phyloP scores from a whole-genome alignment of 1,140 invertebrate genomes.

The Macrobrachium nipponense region DNA sequence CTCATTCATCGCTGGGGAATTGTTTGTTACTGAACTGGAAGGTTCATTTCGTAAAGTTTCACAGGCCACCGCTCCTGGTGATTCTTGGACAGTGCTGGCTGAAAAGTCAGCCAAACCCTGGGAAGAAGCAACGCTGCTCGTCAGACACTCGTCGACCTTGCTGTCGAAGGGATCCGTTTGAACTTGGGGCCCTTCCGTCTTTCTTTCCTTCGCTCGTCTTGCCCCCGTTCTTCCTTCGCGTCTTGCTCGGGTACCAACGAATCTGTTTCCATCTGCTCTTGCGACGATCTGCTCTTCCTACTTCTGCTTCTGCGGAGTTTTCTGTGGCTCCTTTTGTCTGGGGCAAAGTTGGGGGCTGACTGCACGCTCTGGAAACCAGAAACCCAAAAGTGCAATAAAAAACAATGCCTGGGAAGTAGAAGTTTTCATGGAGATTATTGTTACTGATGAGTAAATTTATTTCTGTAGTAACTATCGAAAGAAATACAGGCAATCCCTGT shows the following conservation, averaged over 20 bases:
- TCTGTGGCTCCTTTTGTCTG: not conserved
- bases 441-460: too few species aligned
- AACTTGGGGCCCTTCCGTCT: not conserved
- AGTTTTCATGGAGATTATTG: too few species aligned
- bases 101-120: too few species aligned
- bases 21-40: not conserved
- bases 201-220: not conserved
- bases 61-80: too few species aligned
- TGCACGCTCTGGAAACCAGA: not conserved
- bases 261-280: slow-evolving; percentile 44
- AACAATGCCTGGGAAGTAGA: too few species aligned
- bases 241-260: not conserved
- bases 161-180: not conserved
- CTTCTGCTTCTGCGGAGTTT: slow-evolving; percentile 23
- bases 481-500: too few species aligned
- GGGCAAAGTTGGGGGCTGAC: too few species aligned
- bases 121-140: not conserved
- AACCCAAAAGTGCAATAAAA: too few species aligned
- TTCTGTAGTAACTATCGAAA: too few species aligned
- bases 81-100: too few species aligned
- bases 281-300: slow-evolving; percentile 22
- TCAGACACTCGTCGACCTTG: not conserved
- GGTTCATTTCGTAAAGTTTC: too few species aligned
- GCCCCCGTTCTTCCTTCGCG: not conserved
- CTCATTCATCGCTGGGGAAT: not conserved